A percentile compares a stretch with the other conserved stretches of the same genome.
phyloP scores from a whole-genome alignment of 2,797 vertebrate species.

The Mormyrus proboscirostris region DNA sequence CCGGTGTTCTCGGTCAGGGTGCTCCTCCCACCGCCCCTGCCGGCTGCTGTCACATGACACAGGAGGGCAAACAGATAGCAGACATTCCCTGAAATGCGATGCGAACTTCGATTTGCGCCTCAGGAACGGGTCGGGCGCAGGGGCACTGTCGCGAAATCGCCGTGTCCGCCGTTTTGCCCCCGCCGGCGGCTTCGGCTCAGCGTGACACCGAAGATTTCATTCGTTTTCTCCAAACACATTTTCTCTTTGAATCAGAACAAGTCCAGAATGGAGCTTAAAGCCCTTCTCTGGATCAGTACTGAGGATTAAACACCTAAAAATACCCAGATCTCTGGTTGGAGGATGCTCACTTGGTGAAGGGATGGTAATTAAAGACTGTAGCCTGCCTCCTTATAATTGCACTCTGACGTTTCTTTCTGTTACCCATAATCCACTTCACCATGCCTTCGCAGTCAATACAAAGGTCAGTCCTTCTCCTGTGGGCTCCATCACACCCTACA shows the following conservation, averaged over 20 bases:
- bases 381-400: neutral
- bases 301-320: conserved; percentile 2
- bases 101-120: neutral
- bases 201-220: neutral
- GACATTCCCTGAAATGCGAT: neutral
- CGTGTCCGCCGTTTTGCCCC: neutral
- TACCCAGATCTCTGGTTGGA: neutral
- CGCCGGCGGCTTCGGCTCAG: neutral
- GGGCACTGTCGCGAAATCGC: neutral
- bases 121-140: neutral
- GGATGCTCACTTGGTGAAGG: neutral
- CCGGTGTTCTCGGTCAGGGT: neutral
- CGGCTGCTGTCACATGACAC: neutral
- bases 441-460: neutral
- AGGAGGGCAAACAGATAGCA: neutral
- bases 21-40: neutral
- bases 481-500: neutral
- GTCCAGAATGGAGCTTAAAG: neutral
- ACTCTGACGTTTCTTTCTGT: neutral
- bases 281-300: neutral
- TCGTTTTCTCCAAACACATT: neutral
- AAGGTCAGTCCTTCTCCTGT: neutral
- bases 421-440: neutral
- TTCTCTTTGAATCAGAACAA: neutral
- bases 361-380: neutral